A percentile compares a stretch with the other conserved stretches of the same genome.
Conservation (phyloP, 2,888 invertebrate genomes). For the Epicampocera succincta region DNA sequence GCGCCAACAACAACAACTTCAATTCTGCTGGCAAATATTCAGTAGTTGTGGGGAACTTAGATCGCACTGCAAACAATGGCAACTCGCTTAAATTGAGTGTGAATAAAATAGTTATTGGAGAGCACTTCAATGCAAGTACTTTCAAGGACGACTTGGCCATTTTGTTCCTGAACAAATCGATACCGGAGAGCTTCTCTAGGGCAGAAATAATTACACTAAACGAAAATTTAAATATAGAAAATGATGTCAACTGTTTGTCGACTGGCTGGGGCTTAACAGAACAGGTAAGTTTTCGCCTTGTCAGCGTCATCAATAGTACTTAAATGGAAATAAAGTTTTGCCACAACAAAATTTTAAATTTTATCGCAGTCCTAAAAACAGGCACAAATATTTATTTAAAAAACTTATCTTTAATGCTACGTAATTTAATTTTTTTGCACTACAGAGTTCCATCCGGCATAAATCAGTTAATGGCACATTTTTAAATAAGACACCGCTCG, state of each 20-base stretch:
- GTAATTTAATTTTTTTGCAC: no score
- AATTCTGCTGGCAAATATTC: constrained; percentile 68
- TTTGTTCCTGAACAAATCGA: constrained; percentile 69
- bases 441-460: no score
- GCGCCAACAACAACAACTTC: constrained; percentile 42
- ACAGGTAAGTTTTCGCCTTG: constrained; percentile 68
- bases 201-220: constrained; percentile 70
- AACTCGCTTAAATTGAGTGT: constrained; percentile 67
- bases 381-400: no score
- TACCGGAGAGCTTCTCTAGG: constrained; percentile 64
- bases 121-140: constrained; percentile 65
- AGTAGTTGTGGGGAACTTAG: constrained; percentile 72
- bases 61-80: constrained; percentile 64
- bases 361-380: no score
- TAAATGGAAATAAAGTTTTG: no score
- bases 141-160: constrained; percentile 72
- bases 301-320: no score
- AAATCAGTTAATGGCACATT: no score
- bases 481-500: no score
- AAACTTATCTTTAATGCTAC: no score
- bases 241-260: constrained; percentile 68
- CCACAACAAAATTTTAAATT: no score
- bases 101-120: constrained; percentile 56
- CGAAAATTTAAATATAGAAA: constrained; percentile 45
- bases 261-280: constrained; percentile 74